A percentile compares a stretch with the other conserved stretches of the same genome.
phyloP scores from a whole-genome alignment of 2,797 vertebrate species.

The Anguilla obscura region DNA sequence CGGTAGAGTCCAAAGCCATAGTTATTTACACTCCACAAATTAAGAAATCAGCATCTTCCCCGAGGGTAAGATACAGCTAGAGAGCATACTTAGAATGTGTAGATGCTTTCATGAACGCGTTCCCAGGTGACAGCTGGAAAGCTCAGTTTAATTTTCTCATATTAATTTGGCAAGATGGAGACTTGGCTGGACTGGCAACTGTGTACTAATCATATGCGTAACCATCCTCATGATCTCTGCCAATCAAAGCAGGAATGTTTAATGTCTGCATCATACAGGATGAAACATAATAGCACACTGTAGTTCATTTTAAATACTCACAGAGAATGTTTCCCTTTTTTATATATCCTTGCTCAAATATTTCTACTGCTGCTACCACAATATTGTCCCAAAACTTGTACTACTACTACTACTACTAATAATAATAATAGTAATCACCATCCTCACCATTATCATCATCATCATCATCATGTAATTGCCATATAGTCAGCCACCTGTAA shows the following conservation, averaged over 20 bases:
- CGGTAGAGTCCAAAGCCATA: neutral
- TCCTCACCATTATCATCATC: neutral
- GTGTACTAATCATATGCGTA: neutral
- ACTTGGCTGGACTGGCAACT: neutral
- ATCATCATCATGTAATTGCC: neutral
- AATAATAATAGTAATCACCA: neutral
- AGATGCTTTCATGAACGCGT: neutral
- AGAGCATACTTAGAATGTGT: neutral
- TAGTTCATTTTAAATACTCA: neutral
- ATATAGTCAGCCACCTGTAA: neutral
- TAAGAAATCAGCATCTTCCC: neutral
- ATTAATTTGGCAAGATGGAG: neutral
- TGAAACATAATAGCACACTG: neutral
- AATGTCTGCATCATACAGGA: neutral
- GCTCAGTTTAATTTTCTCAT: neutral
- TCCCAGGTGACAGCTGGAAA: neutral
- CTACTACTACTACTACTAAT: neutral
- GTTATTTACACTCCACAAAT: conserved; percentile 11
- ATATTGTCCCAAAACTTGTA: neutral
- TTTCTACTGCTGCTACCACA: neutral
- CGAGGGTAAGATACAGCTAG: neutral
- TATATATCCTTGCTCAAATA: neutral
- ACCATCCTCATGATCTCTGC: neutral
- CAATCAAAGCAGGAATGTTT: neutral
- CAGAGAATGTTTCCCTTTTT: neutral